Percentiles rank a stretch among this genome's conserved stretches.
These are phyloP conservation scores for Nasonia longicornis DNA, from an alignment of 1,140 invertebrate species.

Conservation along the genomic window DNA sequence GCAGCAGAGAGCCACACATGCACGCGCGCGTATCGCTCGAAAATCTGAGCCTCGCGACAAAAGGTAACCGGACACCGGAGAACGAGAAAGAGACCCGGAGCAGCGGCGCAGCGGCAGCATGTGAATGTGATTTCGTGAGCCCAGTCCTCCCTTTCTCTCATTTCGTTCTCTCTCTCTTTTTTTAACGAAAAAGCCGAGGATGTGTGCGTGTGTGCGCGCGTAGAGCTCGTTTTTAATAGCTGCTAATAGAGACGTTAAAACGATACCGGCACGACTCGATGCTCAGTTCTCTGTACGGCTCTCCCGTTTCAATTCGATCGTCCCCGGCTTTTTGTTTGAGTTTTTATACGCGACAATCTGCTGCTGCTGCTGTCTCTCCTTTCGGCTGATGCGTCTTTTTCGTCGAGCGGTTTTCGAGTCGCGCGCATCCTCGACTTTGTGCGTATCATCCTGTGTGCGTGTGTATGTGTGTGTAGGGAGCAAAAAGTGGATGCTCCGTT, in stretches of 20 bases:
- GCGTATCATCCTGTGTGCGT: slow-evolving; percentile 3
- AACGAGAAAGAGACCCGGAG: slow-evolving; percentile 50
- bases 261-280: slow-evolving; percentile 60
- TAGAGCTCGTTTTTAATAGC: slow-evolving; percentile 61
- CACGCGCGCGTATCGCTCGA: slow-evolving; percentile 55
- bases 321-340: slow-evolving; percentile 23
- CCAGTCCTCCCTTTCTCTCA: not conserved
- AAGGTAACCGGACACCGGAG: slow-evolving; percentile 62
- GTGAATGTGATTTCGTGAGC: slow-evolving; percentile 49
- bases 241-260: slow-evolving; percentile 67
- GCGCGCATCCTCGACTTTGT: not conserved
- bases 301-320: slow-evolving; percentile 43
- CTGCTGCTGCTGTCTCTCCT: not conserved
- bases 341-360: slow-evolving; percentile 1
- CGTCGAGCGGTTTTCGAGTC: slow-evolving; percentile 18
- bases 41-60: slow-evolving; percentile 63
- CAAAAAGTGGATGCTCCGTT: slow-evolving; percentile 25
- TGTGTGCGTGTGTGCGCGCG: not conserved
- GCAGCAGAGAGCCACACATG: not conserved
- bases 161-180: not conserved
- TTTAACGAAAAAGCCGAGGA: not conserved
- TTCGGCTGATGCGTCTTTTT: not conserved
- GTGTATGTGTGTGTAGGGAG: not conserved
- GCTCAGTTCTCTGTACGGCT: slow-evolving; percentile 53
- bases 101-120: slow-evolving; percentile 44